These are phyloP conservation scores for Alaudala cheleensis DNA, from an alignment of 2,113 vertebrate species.

Conservation along the genomic window DNA sequence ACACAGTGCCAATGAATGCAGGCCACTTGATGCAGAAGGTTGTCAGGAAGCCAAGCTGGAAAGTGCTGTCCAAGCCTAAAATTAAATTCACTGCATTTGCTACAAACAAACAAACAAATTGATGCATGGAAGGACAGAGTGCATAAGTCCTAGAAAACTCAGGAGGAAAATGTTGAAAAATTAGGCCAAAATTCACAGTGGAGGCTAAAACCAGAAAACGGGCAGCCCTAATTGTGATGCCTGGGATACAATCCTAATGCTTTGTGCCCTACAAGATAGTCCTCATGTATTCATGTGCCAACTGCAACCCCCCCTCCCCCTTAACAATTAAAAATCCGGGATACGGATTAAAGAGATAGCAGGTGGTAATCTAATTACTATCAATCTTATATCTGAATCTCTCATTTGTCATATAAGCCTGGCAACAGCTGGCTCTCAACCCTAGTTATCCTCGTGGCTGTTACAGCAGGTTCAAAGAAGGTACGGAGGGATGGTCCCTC, in stretches of 20 bases:
- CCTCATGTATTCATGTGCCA: slow-evolving; percentile 13
- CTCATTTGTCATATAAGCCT: slow-evolving; percentile 51
- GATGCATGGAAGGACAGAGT: not conserved
- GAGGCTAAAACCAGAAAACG: not conserved
- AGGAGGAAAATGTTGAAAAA: not conserved
- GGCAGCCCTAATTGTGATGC: not conserved
- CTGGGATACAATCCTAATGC: not conserved
- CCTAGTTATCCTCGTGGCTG: not conserved
- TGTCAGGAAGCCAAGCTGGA: slow-evolving; percentile 49
- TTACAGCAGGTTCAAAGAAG: slow-evolving; percentile 35
- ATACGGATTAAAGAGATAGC: slow-evolving; percentile 59
- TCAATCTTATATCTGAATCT: slow-evolving; percentile 44
- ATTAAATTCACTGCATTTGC: not conserved
- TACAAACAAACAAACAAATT: not conserved
- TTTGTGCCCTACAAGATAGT: not conserved
- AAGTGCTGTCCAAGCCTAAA: not conserved
- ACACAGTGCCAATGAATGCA: not conserved
- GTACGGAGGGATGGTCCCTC: not conserved
- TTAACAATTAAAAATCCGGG: slow-evolving; percentile 48
- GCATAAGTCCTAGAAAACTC: not conserved
- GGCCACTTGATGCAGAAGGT: slow-evolving; percentile 1
- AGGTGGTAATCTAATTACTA: slow-evolving; percentile 71
- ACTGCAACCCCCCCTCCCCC: no score
- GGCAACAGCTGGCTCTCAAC: slow-evolving; percentile 58
- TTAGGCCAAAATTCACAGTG: not conserved